Evolutionary conservation across 2,888 invertebrate genomes (phyloP), one percentile per base, ranked within the genome.

Genomic region (Sabatieria punctata): DNA sequence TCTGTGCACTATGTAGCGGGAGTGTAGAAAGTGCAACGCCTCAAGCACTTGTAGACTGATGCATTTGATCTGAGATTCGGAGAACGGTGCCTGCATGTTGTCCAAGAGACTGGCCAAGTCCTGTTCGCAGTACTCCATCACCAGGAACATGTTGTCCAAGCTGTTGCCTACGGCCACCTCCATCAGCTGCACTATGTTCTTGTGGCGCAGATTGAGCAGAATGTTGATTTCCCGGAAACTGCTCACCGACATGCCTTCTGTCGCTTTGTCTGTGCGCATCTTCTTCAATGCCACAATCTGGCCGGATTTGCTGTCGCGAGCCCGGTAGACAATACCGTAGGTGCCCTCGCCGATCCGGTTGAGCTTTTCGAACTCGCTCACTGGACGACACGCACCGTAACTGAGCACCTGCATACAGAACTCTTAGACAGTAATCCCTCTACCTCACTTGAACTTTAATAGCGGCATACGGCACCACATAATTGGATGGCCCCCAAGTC

Each of bases 41-140:
- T 82, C 78, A 40, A 95, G 72, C 22, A 88, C 81, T 74, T 95
- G 93, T 25, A 88, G 71, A 75, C 88, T 83, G 49, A 95, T 82
- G 63, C 95, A 95, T 69, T 95, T 95, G 1, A 95, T 68, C 74
- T 97, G 91, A 1, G 91, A 83, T 68, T 95, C 93, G 0, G 88
- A 82, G 67, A 97, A 95, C 0, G 93, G 89, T 13, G 81, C 78
- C 45, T 85, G 78, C 86, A 95, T 91, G 65, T 95, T 89, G 66
- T 97, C 93, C 48, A 95, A 68, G 23, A 97, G 71, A 33, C 86
- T 88, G 2, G 93, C 93, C 55, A 97, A 70, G 70, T 97, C 95
- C 68, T 95, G 93, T 63, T 97, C 95, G 66, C 95, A 97, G 66
- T 93, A 97, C 65, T 95, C 91, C 93, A 97, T 95, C 6, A 88